Percentiles rank a stretch among this genome's conserved stretches.
phyloP scores from a whole-genome alignment of 2,797 vertebrate genomes.

The Sciurus carolinensis region DNA sequence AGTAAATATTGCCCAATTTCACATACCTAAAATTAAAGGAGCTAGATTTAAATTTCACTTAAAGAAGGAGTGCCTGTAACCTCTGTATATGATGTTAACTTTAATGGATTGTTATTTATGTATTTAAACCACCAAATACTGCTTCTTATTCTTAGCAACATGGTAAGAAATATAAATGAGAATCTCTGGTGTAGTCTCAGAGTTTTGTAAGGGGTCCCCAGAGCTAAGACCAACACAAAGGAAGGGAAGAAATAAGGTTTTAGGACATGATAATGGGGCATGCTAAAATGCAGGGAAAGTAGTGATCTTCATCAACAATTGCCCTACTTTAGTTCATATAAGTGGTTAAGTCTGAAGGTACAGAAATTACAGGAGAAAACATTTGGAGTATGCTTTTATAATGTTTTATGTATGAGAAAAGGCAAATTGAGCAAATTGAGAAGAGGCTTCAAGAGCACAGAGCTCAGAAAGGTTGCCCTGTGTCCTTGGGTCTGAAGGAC shows the following conservation, averaged over 20 bases:
- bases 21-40: background rate
- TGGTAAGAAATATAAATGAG: background rate
- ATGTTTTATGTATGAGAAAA: slow-evolving; percentile 3
- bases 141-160: background rate
- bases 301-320: background rate
- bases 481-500: background rate
- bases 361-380: background rate
- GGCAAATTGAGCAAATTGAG: background rate
- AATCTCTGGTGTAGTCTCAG: background rate
- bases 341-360: background rate
- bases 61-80: background rate
- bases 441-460: background rate
- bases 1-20: background rate
- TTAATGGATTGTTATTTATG: slow-evolving; percentile 14
- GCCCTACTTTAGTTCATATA: background rate
- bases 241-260: background rate
- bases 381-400: background rate
- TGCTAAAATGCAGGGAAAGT: background rate
- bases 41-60: background rate
- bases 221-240: background rate
- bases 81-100: background rate
- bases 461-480: background rate
- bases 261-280: background rate
- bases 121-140: background rate
- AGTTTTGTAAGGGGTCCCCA: background rate